A percentile compares a stretch with the other conserved stretches of the same genome.
phyloP scores from a whole-genome alignment of 2,113 vertebrate genomes.

The Nothoprocta pentlandii region DNA sequence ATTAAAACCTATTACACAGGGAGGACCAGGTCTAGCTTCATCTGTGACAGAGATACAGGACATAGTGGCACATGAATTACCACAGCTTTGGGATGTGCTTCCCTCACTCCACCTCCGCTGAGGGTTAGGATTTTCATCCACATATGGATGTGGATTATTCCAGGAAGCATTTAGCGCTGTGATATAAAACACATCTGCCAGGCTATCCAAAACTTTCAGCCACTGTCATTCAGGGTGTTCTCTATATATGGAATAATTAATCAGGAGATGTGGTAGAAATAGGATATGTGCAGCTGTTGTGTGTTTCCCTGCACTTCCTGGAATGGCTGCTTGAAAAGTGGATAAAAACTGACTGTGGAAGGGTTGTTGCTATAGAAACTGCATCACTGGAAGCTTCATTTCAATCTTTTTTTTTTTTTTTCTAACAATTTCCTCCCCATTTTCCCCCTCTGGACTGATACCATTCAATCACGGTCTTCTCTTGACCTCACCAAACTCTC shows the following conservation, averaged over 20 bases:
- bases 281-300: constrained; percentile 51
- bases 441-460: not conserved
- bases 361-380: constrained; percentile 66
- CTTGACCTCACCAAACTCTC: not conserved
- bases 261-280: constrained; percentile 53
- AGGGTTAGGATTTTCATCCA: not conserved
- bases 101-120: not conserved
- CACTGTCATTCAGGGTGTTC: constrained; percentile 12
- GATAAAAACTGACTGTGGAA: constrained; percentile 42
- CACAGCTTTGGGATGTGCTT: not conserved
- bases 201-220: constrained; percentile 35
- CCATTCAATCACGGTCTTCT: not conserved
- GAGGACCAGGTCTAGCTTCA: not conserved
- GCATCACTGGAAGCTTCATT: constrained; percentile 24
- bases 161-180: not conserved
- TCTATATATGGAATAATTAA: constrained; percentile 42
- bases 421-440: constrained; percentile 20
- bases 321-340: constrained; percentile 52
- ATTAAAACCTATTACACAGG: not conserved
- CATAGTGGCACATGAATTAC: not conserved
- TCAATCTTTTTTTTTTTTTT: constrained; percentile 18
- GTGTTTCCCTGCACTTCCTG: constrained; percentile 45
- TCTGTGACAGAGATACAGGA: not conserved
- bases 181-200: not conserved
- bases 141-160: not conserved